Base-by-base conservation (phyloP, 2,797 vertebrate genomes). In the Tadarida brasiliensis region DNA sequence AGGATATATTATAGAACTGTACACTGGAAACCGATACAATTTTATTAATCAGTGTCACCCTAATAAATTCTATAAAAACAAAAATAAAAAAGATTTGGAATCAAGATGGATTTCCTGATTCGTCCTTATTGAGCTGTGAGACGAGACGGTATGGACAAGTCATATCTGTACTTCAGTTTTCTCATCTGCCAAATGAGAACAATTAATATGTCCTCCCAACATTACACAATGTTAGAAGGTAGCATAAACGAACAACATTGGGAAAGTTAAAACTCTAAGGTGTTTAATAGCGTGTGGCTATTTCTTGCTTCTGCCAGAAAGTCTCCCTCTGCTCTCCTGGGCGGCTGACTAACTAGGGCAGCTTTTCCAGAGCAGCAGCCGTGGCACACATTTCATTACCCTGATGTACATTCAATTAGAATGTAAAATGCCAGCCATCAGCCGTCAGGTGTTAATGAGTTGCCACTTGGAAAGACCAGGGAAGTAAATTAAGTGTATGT, bases 371-470 rank as follows among this genome's bases (percentile, higher is more conserved):
- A 92, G 59, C 74, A 47, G 54, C 63, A 70, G 83, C 14, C 39
- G 47, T 19, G 35, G 65, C 28, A 56, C 56, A 57, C 57, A 83
- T 88, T 88, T 26, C 54, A 81, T 91, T 94, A 94, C 47, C 56
- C 47, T 51, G 93, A 63, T 59, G 16, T 65, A 71, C 33, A 51
- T 74, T 86, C 49, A 68, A 73, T 84, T 78, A 82, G 54, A 63
- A 67, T 39, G 73, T 61, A 90, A 77, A 95, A 83, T 47, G 28
- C 49, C 33, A 91, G 51, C 77, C 76, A 30, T 67, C 33, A 5
- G 47, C 71, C 67, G 90, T n/a, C 61, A 81, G 28, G 90, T 71
- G 91, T 90, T 93, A 91, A 68, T 95, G 84, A 93, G 80, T 82
- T 96, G 83, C 68, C 76, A 47, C n/a, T 77, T 74, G 85, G 57